Base-by-base conservation (phyloP, 1,140 invertebrate genomes). In the Chironomus striatipennis region DNA sequence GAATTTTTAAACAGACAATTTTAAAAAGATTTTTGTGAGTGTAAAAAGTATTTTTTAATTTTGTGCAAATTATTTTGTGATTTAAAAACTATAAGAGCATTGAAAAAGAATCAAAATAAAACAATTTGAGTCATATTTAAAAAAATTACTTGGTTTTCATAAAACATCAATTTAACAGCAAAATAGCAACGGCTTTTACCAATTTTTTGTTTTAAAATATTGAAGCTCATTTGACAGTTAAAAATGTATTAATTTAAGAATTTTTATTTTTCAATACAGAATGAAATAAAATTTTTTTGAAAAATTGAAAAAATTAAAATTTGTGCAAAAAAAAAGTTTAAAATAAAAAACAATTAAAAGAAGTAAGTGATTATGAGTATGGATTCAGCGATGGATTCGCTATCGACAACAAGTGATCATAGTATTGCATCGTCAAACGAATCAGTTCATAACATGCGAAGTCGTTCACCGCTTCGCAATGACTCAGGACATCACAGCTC, bases 331-430 rank as follows among this genome's bases (percentile, higher is more conserved):
- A 57, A 57, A 57, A 57, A 57, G 47, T n/a, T n/a, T n/a, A 72
- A 72, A 73, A 43, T 73, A 2, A 17, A 73, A 73, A 34, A 34
- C 24, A 34, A 5, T 34, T 34, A 2, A 34, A 34, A 34, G 5
- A 42, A 2, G 1, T 73, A 34, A 12, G 9, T 9, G 0, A 73
- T 73, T 73, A 42, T 42, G 73, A 42, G 73, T 73, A 87, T 87
- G 86, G 85, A 86, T 85, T 85, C 86, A 84, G 86, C 84, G 80
- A 88, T 89, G 87, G 89, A 90, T 85, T 90, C 88, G 82, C 86
- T 87, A 81, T 86, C 84, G 77, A 85, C 85, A 78, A 85, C 85
- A 82, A 89, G 88, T 85, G 88, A 89, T 80, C 86, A 87, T 76
- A 88, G 87, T 85, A 86, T 76, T 70, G 77, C 74, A 21, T 75